Percentiles rank a stretch among this genome's conserved stretches.
These are phyloP conservation scores for Rhagonycha lutea DNA, from an alignment of 2,888 invertebrate genomes.

Conservation along the genomic window DNA sequence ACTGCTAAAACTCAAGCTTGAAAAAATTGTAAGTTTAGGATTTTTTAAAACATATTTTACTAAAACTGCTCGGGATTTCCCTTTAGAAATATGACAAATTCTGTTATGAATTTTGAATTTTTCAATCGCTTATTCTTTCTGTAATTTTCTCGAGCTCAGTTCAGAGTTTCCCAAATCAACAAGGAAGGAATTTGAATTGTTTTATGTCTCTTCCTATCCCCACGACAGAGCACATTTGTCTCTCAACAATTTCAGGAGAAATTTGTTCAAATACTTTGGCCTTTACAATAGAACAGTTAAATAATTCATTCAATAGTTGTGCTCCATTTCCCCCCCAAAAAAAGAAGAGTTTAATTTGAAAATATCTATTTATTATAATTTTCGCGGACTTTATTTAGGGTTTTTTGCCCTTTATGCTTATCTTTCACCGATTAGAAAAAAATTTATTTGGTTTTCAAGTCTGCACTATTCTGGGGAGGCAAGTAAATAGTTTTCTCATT, in stretches of 20 bases:
- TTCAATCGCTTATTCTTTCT: no score
- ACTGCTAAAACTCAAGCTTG: no score
- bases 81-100: no score
- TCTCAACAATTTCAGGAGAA: background rate
- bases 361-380: background rate
- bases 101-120: no score
- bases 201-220: background rate
- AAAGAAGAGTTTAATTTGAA: background rate
- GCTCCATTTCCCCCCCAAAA: background rate
- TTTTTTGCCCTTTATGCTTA: no score
- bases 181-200: background rate
- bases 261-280: background rate
- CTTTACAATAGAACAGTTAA: background rate
- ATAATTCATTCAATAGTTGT: background rate
- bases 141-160: background rate
- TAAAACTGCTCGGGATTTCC: no score
- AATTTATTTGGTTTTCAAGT: background rate
- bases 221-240: background rate
- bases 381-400: background rate
- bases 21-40: no score
- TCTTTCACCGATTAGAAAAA: background rate
- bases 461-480: background rate
- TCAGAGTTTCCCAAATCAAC: background rate
- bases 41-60: no score
- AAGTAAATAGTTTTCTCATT: background rate